A percentile compares a stretch with the other conserved stretches of the same genome.
Conservation (phyloP, 2,797 vertebrate species). For the Peromyscus attwateri region DNA sequence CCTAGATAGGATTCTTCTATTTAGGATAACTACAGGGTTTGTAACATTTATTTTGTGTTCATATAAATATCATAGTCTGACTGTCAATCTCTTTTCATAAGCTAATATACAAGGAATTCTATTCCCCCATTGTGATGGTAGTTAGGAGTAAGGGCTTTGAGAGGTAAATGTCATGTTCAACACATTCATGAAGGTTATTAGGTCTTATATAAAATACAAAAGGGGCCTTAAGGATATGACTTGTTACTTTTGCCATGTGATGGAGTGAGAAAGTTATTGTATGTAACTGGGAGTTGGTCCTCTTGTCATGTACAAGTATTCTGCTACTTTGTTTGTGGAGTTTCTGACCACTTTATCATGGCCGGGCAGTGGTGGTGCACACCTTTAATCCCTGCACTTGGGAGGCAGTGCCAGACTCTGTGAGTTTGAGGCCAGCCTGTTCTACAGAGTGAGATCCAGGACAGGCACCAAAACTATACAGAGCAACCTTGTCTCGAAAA, state of each 20-base stretch:
- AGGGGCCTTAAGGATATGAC: rapidly evolving
- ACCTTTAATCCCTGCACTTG: no score
- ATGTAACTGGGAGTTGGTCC: not conserved
- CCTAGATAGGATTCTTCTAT: not conserved
- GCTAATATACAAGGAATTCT: not conserved
- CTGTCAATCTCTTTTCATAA: not conserved
- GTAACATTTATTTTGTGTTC: not conserved
- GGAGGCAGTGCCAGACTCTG: no score
- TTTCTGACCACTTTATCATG: not conserved
- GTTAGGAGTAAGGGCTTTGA: no score
- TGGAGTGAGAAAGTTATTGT: no score
- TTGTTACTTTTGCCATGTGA: rapidly evolving
- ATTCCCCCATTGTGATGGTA: not conserved
- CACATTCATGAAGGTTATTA: rapidly evolving
- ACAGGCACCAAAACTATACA: no score
- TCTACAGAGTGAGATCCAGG: no score
- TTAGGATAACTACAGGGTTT: not conserved
- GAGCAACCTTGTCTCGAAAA: no score
- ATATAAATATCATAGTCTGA: not conserved
- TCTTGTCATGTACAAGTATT: not conserved
- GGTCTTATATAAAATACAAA: not conserved
- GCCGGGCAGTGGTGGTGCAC: no score
- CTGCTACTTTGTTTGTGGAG: not conserved
- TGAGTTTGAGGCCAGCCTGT: no score
- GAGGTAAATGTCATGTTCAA: not conserved